These are phyloP conservation scores for Schizopygopsis malacanthus DNA, from an alignment of 2,797 vertebrate species.

Conservation along the genomic window DNA sequence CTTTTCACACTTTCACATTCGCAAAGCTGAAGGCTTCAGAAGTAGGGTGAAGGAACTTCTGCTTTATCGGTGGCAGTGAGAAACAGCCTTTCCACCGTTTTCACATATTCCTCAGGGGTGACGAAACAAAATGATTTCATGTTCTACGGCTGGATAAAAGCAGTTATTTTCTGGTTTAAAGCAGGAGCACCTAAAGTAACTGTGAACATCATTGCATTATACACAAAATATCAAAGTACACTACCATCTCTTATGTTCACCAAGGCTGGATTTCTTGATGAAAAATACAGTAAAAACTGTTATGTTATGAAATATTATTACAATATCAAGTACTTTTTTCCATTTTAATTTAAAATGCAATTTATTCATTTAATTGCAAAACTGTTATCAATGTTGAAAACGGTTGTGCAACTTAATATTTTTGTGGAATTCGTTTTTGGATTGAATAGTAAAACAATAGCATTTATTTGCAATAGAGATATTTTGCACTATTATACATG, in stretches of 20 bases:
- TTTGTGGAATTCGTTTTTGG: neutral
- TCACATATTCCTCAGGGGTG: conserved; percentile 3
- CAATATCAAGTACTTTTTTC: neutral
- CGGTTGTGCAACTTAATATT: neutral
- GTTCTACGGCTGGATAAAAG: conserved; percentile 12
- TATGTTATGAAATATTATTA: neutral
- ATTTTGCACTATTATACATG: neutral
- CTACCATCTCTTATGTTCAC: neutral
- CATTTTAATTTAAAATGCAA: neutral
- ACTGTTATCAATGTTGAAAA: neutral
- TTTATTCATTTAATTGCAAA: neutral
- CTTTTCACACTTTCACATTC: conserved; percentile 10
- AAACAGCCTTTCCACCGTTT: neutral
- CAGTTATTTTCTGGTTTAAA: conserved; percentile 13
- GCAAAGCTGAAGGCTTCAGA: neutral
- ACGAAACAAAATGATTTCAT: conserved; percentile 8
- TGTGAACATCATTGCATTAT: neutral
- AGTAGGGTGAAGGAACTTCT: conserved; percentile 15
- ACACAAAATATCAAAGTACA: conserved; percentile 1
- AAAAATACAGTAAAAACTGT: neutral
- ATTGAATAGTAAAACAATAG: neutral
- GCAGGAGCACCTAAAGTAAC: neutral
- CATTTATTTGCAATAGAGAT: neutral
- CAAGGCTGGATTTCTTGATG: neutral
- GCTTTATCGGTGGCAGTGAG: conserved; percentile 7